phyloP scores from a whole-genome alignment of 1,140 invertebrate species.

The Atta cephalotes region DNA sequence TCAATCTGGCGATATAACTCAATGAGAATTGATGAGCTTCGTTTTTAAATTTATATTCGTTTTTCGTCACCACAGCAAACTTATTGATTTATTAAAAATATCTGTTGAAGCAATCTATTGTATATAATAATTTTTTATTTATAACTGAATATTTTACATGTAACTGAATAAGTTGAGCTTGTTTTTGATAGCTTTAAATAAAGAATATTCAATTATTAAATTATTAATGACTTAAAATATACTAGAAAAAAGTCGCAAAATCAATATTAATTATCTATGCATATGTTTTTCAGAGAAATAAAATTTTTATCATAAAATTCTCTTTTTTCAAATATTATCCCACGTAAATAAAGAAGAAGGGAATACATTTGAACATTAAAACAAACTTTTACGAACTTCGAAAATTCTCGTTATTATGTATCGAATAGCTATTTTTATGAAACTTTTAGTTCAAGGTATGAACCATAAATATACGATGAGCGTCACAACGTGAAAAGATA shows the following conservation, averaged over 20 bases:
- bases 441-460: background rate
- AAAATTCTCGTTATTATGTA: conserved; percentile 11
- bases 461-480: conserved; percentile 4
- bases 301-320: background rate
- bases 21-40: background rate
- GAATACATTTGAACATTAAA: background rate
- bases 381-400: background rate
- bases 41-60: background rate
- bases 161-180: background rate
- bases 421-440: conserved; percentile 5
- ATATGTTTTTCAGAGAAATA: background rate
- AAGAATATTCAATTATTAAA: conserved; percentile 9
- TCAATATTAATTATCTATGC: conserved; percentile 24
- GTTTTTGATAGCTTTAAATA: background rate
- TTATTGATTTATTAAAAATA: background rate
- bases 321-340: background rate
- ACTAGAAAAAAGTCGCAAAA: conserved; percentile 1
- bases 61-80: background rate
- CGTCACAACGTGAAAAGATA: conserved; percentile 46
- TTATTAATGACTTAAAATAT: background rate
- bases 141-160: background rate
- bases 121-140: background rate
- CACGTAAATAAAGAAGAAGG: background rate
- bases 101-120: background rate
- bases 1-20: background rate